Conservation (phyloP, 2,888 invertebrate genomes). For the Machimus rusticus region DNA sequence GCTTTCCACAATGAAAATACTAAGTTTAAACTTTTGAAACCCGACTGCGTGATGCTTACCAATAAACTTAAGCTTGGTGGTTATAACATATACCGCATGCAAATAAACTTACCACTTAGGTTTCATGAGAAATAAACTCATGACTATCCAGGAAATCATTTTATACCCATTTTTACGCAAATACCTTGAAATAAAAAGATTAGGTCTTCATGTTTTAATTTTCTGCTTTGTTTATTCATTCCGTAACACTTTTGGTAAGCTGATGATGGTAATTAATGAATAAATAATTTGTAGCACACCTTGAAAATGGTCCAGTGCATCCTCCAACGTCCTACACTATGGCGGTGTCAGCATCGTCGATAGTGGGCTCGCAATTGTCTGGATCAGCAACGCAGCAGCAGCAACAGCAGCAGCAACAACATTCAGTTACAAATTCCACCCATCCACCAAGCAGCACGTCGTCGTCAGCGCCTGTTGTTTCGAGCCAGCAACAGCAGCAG, state of each 20-base stretch:
- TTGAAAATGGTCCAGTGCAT: slow-evolving; percentile 61
- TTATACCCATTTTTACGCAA: no score
- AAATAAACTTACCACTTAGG: no score
- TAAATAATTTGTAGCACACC: slow-evolving; percentile 55
- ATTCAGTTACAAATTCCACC: slow-evolving; percentile 55
- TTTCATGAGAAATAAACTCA: no score
- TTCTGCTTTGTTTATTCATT: background rate
- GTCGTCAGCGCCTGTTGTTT: background rate
- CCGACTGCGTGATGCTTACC: no score
- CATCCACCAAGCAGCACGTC: slow-evolving; percentile 54
- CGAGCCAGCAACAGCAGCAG: background rate
- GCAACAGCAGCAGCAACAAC: background rate
- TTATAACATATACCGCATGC: no score
- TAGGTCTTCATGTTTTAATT: background rate
- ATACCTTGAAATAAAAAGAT: no score
- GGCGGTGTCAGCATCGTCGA: slow-evolving; percentile 56
- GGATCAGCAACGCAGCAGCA: slow-evolving; percentile 35
- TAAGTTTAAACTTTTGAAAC: no score
- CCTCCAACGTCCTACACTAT: slow-evolving; percentile 55
- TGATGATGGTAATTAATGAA: background rate
- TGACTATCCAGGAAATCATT: no score
- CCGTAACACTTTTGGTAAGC: no score
- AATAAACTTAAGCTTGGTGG: no score
- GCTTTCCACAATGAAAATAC: no score
- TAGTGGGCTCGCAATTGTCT: slow-evolving; percentile 53